Evolutionary conservation across 2,113 vertebrate species (phyloP).

Genomic region (Lagopus muta): DNA sequence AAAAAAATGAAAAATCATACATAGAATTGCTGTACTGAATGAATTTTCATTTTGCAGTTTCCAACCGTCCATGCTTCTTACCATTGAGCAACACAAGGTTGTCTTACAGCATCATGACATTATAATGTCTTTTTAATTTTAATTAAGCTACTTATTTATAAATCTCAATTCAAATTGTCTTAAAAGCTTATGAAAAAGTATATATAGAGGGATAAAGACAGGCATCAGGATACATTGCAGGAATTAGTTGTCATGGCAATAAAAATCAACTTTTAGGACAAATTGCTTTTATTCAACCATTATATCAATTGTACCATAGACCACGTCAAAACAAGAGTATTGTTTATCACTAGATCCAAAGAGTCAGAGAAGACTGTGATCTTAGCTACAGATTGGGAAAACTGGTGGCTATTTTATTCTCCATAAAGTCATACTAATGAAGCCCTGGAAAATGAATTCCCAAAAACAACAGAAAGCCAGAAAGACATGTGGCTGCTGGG

Average conservation of each 20-base stretch:
- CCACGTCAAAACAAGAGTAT: background rate
- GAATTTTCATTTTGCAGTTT: background rate
- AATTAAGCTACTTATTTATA: background rate
- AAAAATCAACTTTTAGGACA: background rate
- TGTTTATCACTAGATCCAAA: background rate
- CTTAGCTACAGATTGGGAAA: background rate
- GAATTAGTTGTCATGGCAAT: background rate
- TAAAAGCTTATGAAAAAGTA: background rate
- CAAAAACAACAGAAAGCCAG: constrained; percentile 17
- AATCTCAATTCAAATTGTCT: background rate
- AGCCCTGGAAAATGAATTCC: background rate
- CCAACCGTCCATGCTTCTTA: background rate
- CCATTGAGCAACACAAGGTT: background rate
- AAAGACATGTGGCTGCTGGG: constrained; percentile 48
- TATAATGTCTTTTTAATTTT: background rate
- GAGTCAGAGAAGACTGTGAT: background rate
- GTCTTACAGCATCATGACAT: background rate
- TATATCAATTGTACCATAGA: background rate
- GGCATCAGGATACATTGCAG: background rate
- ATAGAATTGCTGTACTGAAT: background rate
- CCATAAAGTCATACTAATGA: background rate
- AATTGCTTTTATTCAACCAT: background rate
- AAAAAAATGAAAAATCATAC: background rate
- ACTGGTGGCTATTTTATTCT: background rate
- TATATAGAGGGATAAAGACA: background rate